phyloP scores from a whole-genome alignment of 1,140 invertebrate genomes.

The Sinella curviseta region DNA sequence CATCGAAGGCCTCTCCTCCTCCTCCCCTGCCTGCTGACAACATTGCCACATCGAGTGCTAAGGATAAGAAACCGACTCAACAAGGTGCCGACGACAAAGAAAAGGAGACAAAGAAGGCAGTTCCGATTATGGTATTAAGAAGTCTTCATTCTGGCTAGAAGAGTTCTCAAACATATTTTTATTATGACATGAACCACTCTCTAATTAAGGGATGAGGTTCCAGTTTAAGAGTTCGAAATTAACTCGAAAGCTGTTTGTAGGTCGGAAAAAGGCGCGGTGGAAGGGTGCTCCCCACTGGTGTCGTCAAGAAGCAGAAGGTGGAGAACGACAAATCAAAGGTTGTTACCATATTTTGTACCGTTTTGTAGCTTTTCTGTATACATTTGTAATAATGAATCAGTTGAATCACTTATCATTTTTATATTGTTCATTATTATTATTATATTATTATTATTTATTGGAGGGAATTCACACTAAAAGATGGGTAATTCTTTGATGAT shows the following conservation, averaged over 20 bases:
- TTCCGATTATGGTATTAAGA: constrained; percentile 46
- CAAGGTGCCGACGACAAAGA: constrained; percentile 30
- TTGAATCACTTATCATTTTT: not conserved
- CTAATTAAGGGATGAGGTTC: not conserved
- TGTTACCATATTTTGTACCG: not conserved
- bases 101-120: constrained; percentile 41
- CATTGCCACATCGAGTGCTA: not conserved
- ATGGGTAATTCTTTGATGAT: no score
- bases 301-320: constrained; percentile 79
- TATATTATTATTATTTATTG: no score
- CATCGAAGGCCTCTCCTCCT: constrained; percentile 1
- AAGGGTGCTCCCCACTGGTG: constrained; percentile 80
- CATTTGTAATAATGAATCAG: not conserved
- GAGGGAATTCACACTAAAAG: no score
- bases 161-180: not conserved
- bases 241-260: constrained; percentile 51
- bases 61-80: not conserved
- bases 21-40: not conserved
- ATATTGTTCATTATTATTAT: not conserved
- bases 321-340: constrained; percentile 56
- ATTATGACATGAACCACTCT: not conserved
- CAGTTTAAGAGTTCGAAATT: constrained; percentile 21
- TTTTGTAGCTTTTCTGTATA: not conserved
- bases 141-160: constrained; percentile 27
- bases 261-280: constrained; percentile 83